These are phyloP conservation scores for Lasioglossum leucozonium DNA, from an alignment of 2,888 invertebrate genomes.

Conservation along the genomic window DNA sequence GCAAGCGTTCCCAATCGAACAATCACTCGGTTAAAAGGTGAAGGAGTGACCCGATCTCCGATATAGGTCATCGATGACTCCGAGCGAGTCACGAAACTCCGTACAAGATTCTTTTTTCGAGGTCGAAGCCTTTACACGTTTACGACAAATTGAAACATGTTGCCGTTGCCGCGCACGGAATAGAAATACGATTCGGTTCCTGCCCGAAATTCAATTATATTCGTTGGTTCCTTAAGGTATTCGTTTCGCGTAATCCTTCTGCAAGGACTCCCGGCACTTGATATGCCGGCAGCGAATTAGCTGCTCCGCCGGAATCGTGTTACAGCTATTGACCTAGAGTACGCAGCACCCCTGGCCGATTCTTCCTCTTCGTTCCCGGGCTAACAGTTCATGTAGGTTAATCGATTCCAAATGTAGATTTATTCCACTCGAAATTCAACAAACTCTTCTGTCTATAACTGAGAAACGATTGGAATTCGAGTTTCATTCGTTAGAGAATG, in stretches of 20 bases:
- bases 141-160: constrained; percentile 50
- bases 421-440: background rate
- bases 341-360: constrained; percentile 33
- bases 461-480: background rate
- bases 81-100: background rate
- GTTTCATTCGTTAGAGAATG: background rate
- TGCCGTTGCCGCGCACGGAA: constrained; percentile 44
- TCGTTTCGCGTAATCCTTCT: constrained; percentile 60
- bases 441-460: background rate
- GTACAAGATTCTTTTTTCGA: constrained; percentile 6
- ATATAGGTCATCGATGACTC: background rate
- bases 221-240: constrained; percentile 48
- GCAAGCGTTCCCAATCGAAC: background rate
- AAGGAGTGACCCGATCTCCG: background rate
- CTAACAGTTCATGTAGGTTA: constrained; percentile 35
- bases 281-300: constrained; percentile 57
- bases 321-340: constrained; percentile 62
- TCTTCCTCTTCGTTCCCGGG: constrained; percentile 28
- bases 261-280: constrained; percentile 46
- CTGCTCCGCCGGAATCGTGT: constrained; percentile 50
- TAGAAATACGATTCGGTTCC: constrained; percentile 21
- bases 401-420: constrained; percentile 26
- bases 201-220: constrained; percentile 53
- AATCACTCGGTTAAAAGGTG: background rate
- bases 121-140: constrained; percentile 45